phyloP scores from a whole-genome alignment of 2,113 vertebrate genomes.

The Podilymbus podiceps region DNA sequence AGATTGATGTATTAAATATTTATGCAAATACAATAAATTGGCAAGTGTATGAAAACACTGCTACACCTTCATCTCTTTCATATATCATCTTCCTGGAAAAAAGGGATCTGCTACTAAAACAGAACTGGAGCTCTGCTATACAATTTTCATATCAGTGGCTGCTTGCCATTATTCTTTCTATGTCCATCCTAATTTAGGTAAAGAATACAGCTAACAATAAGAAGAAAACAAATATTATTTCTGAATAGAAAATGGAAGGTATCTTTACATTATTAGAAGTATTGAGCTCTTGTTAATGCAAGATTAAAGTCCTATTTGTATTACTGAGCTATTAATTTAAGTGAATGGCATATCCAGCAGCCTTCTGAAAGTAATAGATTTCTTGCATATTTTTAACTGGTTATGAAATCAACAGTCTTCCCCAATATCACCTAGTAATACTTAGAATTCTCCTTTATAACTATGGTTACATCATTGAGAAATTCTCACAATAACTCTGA shows the following conservation, averaged over 20 bases:
- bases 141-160: constrained; percentile 20
- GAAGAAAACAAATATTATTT: constrained; percentile 34
- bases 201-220: constrained; percentile 19
- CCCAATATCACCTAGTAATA: neutral
- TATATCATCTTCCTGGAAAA: constrained; percentile 49
- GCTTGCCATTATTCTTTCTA: constrained; percentile 1
- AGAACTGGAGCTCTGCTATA: constrained; percentile 21
- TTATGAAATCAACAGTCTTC: neutral
- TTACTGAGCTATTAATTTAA: neutral
- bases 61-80: constrained; percentile 66
- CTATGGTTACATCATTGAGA: neutral
- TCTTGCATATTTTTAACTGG: neutral
- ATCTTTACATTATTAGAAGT: neutral
- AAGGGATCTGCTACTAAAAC: constrained; percentile 44
- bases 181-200: constrained; percentile 34
- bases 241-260: neutral
- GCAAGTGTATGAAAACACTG: constrained; percentile 71
- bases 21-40: constrained; percentile 74
- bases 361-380: neutral
- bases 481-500: neutral
- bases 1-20: constrained; percentile 76
- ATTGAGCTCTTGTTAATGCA: neutral
- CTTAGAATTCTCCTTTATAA: neutral
- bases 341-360: neutral
- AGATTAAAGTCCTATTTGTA: neutral